Evolutionary conservation across 2,888 invertebrate genomes (phyloP).

Genomic region (Pandemis heparana): DNA sequence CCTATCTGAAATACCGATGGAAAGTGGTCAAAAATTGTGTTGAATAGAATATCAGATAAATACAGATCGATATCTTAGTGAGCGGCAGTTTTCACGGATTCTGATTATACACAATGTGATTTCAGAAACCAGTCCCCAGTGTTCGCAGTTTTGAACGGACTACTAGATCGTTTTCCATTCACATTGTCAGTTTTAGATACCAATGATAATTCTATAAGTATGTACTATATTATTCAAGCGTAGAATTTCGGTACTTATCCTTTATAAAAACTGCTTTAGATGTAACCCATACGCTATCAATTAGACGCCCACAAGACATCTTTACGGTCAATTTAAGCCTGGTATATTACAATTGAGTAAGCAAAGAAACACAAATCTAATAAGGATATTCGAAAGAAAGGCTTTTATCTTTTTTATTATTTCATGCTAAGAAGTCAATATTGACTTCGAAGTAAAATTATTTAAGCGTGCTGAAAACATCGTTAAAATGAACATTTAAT

Average conservation of each 20-base stretch:
- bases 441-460: background rate
- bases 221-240: no score
- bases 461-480: background rate
- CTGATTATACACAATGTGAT: no score
- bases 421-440: background rate
- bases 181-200: background rate
- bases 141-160: background rate
- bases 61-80: no score
- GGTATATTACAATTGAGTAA: no score
- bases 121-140: background rate
- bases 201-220: background rate
- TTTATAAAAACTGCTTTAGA: background rate
- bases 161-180: background rate
- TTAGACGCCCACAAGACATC: background rate
- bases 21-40: no score
- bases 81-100: no score
- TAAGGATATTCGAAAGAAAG: no score
- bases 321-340: background rate
- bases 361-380: no score
- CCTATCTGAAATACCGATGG: no score
- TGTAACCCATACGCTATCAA: background rate
- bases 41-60: no score
- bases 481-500: background rate
- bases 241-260: no score
- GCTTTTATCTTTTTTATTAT: no score